Evolutionary conservation across 2,888 invertebrate genomes (phyloP).

Genomic region (Pycnomerus fuliginosus): DNA sequence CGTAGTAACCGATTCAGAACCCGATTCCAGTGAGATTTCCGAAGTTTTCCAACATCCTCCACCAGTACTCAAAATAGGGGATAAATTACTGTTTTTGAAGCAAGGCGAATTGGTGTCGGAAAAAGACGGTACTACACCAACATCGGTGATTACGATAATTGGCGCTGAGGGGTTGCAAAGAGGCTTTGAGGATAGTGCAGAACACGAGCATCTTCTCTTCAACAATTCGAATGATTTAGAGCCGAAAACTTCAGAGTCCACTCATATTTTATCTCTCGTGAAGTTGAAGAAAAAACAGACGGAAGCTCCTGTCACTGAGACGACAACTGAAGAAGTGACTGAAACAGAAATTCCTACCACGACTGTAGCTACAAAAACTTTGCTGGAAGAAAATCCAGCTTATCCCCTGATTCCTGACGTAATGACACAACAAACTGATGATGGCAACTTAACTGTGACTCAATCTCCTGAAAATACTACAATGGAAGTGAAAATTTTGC

Average conservation of each 20-base stretch:
- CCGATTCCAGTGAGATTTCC: conserved; percentile 47
- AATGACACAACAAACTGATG: too few relatives aligned
- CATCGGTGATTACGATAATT: conserved; percentile 51
- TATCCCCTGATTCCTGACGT: conserved; percentile 58
- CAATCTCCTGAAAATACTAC: too few relatives aligned
- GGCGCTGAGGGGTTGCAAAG: conserved; percentile 54
- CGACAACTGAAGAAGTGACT: conserved; percentile 2
- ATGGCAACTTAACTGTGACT: too few relatives aligned
- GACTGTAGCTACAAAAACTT: conserved; percentile 21
- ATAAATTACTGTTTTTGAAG: conserved; percentile 49
- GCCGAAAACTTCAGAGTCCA: conserved; percentile 31
- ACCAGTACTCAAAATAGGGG: conserved; percentile 48
- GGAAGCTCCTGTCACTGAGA: conserved; percentile 14
- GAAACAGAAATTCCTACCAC: neutral
- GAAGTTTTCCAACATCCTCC: conserved; percentile 50
- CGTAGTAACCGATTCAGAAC: conserved; percentile 40
- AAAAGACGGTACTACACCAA: conserved; percentile 46
- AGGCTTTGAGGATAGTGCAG: conserved; percentile 35
- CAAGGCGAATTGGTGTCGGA: conserved; percentile 46
- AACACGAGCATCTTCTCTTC: conserved; percentile 24
- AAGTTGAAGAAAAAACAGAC: conserved; percentile 31
- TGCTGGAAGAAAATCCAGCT: conserved; percentile 53
- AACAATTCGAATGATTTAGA: conserved; percentile 31
- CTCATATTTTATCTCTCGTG: conserved; percentile 40
- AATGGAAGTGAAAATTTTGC: too few relatives aligned